A percentile compares a stretch with the other conserved stretches of the same genome.
phyloP scores from a whole-genome alignment of 2,888 invertebrate genomes.

The Nasonia oneida region DNA sequence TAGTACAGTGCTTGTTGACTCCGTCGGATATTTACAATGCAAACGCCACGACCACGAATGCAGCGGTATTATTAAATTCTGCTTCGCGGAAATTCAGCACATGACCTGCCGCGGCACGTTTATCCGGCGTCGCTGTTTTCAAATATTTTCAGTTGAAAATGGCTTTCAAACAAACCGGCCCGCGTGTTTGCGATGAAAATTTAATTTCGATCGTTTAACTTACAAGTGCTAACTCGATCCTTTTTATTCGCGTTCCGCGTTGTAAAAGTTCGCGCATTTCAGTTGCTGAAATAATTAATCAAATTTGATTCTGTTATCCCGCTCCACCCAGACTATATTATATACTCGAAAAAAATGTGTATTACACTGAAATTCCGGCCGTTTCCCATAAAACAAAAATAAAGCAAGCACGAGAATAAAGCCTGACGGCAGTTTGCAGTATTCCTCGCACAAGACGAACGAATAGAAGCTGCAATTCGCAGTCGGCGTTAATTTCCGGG shows the following conservation, averaged over 20 bases:
- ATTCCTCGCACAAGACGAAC: background rate
- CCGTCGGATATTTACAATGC: conserved; percentile 60
- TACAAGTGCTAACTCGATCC: background rate
- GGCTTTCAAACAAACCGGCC: background rate
- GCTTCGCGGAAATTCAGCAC: conserved; percentile 12
- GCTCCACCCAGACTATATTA: no score
- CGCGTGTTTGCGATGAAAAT: conserved; percentile 31
- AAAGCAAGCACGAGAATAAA: conserved; percentile 11
- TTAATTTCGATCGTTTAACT: conserved; percentile 19
- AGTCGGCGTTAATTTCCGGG: conserved; percentile 56
- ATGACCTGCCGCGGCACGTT: background rate
- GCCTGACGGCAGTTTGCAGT: background rate
- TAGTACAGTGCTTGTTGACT: conserved; percentile 59
- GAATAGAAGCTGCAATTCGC: conserved; percentile 43
- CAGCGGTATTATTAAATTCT: conserved; percentile 58
- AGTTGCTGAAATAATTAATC: conserved; percentile 2
- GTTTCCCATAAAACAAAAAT: background rate
- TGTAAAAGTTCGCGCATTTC: background rate
- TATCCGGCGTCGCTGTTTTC: conserved; percentile 27
- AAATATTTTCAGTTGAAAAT: conserved; percentile 45
- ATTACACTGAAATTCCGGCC: background rate
- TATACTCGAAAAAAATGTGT: background rate
- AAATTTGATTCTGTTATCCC: background rate
- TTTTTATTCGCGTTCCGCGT: background rate
- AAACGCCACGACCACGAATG: conserved; percentile 35